Evolutionary conservation across 53 echinoderm and acorn worm genomes (phyloP).

Genomic region (Paracentrotus lividus): DNA sequence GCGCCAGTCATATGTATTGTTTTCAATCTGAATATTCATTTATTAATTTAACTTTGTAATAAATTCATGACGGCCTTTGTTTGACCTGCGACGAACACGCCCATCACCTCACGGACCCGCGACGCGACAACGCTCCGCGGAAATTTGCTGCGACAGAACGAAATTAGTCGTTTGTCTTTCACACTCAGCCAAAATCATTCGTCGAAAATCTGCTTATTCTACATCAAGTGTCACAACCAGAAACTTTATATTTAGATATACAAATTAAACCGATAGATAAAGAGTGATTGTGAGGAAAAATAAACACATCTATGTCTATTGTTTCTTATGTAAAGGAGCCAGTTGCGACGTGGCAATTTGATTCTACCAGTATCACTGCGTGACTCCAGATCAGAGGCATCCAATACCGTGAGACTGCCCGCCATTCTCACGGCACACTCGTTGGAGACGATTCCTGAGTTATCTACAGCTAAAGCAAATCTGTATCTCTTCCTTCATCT

Average conservation of each 20-base stretch:
- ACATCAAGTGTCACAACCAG: neutral
- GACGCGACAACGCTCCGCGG: conserved; percentile 14
- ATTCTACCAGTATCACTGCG: neutral
- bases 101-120: neutral
- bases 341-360: conserved; percentile 10
- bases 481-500: neutral
- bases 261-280: neutral
- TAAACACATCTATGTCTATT: neutral
- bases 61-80: conserved; percentile 15
- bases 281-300: neutral
- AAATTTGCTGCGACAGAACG: neutral
- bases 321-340: neutral
- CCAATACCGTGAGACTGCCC: neutral
- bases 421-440: neutral
- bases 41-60: neutral
- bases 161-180: neutral
- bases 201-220: neutral
- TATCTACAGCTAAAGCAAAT: neutral
- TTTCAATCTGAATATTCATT: neutral
- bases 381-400: neutral
- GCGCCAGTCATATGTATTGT: neutral
- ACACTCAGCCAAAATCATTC: neutral
- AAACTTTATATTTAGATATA: neutral
- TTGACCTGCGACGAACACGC: neutral
- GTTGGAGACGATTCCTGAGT: neutral